These are phyloP conservation scores for Blastobasis adustella DNA, from an alignment of 2,888 invertebrate genomes.

Conservation along the genomic window DNA sequence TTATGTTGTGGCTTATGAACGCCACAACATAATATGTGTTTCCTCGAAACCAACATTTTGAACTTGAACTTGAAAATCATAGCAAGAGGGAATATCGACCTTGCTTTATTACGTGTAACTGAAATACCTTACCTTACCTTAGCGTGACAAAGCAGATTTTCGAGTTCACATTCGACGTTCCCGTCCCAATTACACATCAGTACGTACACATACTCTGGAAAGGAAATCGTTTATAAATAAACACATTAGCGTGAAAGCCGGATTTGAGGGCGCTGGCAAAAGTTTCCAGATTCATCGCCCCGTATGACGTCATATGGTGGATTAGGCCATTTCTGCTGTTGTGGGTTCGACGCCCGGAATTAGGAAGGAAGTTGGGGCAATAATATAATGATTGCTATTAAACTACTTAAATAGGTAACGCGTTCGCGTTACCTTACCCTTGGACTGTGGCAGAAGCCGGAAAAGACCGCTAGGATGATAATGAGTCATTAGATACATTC, in stretches of 20 bases:
- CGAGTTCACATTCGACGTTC: background rate
- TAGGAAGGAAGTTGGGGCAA: too few relatives aligned
- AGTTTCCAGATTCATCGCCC: slow-evolving; percentile 18
- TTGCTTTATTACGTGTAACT: background rate
- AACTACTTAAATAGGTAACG: too few relatives aligned
- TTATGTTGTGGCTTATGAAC: too few relatives aligned
- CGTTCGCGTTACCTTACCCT: too few relatives aligned
- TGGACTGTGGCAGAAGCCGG: too few relatives aligned
- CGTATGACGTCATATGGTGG: slow-evolving; percentile 9
- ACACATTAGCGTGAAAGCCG: slow-evolving; percentile 29
- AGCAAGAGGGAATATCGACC: background rate
- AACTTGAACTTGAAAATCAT: background rate
- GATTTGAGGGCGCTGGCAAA: slow-evolving; percentile 26
- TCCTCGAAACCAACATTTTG: too few relatives aligned
- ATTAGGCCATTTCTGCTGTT: background rate
- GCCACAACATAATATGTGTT: too few relatives aligned
- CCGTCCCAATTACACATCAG: background rate
- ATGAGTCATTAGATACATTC: too few relatives aligned
- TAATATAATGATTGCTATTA: too few relatives aligned
- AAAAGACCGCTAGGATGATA: too few relatives aligned
- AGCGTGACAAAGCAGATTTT: background rate
- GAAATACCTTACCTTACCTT: background rate
- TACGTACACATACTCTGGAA: slow-evolving; percentile 27
- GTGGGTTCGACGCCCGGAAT: too few relatives aligned
- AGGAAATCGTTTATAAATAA: slow-evolving; percentile 38